phyloP scores from a whole-genome alignment of 1,140 invertebrate species.

The Dreissena rostriformis region DNA sequence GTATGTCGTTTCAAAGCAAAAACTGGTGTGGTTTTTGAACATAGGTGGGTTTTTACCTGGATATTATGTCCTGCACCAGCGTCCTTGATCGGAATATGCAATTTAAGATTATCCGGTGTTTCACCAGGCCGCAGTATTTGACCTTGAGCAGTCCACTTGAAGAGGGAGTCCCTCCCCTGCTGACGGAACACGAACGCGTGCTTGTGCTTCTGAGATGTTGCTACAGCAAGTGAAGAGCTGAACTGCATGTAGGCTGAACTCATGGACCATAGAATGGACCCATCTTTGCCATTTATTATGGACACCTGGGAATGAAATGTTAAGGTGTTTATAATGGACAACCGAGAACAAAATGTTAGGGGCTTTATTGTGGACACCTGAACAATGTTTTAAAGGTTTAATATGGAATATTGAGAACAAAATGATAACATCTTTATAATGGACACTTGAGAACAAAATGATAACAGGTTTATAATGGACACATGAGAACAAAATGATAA shows the following conservation, averaged over 20 bases:
- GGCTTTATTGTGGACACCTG: background rate
- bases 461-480: no score
- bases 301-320: slow-evolving; percentile 13
- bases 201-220: slow-evolving; percentile 17
- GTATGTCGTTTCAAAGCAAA: no score
- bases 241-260: slow-evolving; percentile 16
- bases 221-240: slow-evolving; percentile 29
- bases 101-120: no score
- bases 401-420: background rate
- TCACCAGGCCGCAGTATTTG: no score
- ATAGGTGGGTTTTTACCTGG: no score
- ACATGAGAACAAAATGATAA: no score
- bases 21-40: no score
- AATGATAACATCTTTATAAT: no score
- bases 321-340: background rate
- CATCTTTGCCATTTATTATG: slow-evolving; percentile 45
- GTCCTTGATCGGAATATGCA: no score
- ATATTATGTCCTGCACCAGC: no score
- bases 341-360: background rate
- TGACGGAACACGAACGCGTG: slow-evolving; percentile 38
- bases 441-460: no score
- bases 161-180: slow-evolving; percentile 24
- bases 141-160: background rate
- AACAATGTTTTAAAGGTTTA: background rate
- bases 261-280: slow-evolving; percentile 33